These are phyloP conservation scores for Acomys russatus DNA, from an alignment of 2,797 vertebrate species.

Conservation along the genomic window DNA sequence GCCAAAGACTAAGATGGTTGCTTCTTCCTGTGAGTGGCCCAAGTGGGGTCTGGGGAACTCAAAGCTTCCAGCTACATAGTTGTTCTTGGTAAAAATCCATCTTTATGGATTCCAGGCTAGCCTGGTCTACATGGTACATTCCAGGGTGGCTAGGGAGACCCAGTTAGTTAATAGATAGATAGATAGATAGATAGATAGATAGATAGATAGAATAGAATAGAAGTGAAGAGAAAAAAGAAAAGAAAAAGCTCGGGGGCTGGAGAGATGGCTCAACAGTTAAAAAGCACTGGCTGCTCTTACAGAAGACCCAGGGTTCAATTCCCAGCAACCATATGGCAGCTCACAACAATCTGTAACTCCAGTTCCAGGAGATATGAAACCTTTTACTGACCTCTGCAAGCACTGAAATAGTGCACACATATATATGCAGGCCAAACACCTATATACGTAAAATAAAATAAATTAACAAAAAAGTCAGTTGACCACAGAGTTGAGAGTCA, in stretches of 20 bases:
- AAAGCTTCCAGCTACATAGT: neutral
- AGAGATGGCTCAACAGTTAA: neutral
- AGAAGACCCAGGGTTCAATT: neutral
- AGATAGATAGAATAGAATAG: neutral
- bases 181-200: neutral
- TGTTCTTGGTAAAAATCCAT: conserved; percentile 8
- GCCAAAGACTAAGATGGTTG: neutral
- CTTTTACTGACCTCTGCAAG: neutral
- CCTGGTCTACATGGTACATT: neutral
- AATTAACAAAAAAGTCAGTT: neutral
- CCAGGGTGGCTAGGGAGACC: neutral
- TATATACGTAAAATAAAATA: neutral
- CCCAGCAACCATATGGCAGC: neutral
- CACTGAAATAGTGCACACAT: neutral
- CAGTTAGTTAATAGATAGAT: neutral
- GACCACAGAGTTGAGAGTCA: neutral
- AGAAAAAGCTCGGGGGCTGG: neutral
- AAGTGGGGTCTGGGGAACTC: neutral
- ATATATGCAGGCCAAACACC: neutral
- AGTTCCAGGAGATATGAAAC: no score
- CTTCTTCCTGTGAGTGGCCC: neutral
- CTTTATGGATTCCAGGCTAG: neutral
- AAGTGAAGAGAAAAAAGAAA: neutral
- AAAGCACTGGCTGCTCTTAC: neutral
- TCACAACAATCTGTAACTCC: neutral